A percentile compares a stretch with the other conserved stretches of the same genome.
Evolutionary conservation across 2,888 invertebrate genomes (phyloP).

Genomic region (Ypsolopha scabrella): DNA sequence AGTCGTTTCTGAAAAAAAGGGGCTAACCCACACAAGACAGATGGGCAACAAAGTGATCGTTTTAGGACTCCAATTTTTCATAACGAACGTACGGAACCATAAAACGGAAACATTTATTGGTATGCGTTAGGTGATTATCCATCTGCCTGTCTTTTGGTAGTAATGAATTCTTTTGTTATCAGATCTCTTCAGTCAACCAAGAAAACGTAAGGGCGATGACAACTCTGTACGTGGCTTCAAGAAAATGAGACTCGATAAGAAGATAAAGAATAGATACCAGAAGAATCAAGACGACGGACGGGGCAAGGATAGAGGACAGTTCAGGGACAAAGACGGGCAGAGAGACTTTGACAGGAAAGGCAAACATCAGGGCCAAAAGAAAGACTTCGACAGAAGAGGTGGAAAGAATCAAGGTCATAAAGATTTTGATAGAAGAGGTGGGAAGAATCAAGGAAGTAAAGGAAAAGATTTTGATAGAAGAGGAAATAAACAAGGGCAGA

Average conservation of each 20-base stretch:
- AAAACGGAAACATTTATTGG: neutral
- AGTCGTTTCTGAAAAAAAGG: too few relatives aligned
- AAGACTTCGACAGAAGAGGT: neutral
- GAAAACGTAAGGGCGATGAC: conserved; percentile 44
- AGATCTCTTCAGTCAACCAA: conserved; percentile 50
- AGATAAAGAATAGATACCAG: conserved; percentile 38
- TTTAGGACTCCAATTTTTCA: too few relatives aligned
- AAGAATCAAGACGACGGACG: conserved; percentile 14
- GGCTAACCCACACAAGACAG: too few relatives aligned
- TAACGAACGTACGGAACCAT: neutral
- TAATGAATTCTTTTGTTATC: conserved; percentile 11
- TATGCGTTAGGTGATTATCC: too few relatives aligned
- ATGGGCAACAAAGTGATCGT: too few relatives aligned
- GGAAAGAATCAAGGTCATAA: neutral
- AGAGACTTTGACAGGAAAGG: neutral
- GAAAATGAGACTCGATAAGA: conserved; percentile 55
- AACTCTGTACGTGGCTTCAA: conserved; percentile 50
- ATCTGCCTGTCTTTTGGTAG: too few relatives aligned
- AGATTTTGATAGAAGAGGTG: neutral
- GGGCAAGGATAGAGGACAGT: neutral
- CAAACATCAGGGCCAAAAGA: neutral
- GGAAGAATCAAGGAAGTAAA: neutral
- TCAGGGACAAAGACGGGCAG: neutral
- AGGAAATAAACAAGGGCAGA: neutral
- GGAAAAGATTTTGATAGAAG: neutral